A percentile compares a stretch with the other conserved stretches of the same genome.
Evolutionary conservation across 2,797 vertebrate species (phyloP).

Genomic region (Catostomus latipinnis): DNA sequence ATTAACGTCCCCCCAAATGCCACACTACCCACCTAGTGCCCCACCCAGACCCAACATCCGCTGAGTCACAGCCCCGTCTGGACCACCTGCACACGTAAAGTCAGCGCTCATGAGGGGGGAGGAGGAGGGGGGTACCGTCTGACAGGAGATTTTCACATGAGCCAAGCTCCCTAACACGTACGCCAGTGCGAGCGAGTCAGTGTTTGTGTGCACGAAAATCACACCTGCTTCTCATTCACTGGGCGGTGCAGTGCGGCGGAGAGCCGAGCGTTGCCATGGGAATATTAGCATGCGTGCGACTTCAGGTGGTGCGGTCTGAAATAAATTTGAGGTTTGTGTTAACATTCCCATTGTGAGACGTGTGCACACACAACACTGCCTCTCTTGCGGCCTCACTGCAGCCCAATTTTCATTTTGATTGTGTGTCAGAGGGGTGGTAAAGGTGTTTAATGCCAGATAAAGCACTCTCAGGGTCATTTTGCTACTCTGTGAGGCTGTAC

Average conservation of each 20-base stretch:
- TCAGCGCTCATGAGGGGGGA: conserved; percentile 69
- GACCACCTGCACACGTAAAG: conserved; percentile 73
- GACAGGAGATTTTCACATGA: conserved; percentile 81
- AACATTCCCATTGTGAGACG: conserved; percentile 70
- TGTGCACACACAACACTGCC: conserved; percentile 48
- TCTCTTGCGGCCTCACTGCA: conserved; percentile 48
- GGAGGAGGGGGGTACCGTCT: conserved; percentile 56
- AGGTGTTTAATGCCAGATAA: conserved; percentile 81
- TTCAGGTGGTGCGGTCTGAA: conserved; percentile 71
- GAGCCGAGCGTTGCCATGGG: conserved; percentile 75
- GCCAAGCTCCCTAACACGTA: conserved; percentile 57
- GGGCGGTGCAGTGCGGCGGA: conserved; percentile 53
- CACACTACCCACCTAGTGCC: conserved; percentile 37
- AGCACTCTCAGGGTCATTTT: conserved; percentile 65
- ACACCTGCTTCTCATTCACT: conserved; percentile 64
- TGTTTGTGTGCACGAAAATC: conserved; percentile 58
- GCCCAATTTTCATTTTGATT: conserved; percentile 76
- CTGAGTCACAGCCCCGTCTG: conserved; percentile 24
- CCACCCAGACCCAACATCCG: conserved; percentile 36
- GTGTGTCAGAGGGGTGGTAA: conserved; percentile 76
- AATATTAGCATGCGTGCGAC: conserved; percentile 70
- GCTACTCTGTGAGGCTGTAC: conserved; percentile 34
- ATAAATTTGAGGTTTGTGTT: conserved; percentile 73
- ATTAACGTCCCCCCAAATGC: conserved; percentile 36
- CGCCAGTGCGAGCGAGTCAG: not conserved